Conservation (phyloP, 2,113 vertebrate species). For the Campylomormyrus numenius region DNA sequence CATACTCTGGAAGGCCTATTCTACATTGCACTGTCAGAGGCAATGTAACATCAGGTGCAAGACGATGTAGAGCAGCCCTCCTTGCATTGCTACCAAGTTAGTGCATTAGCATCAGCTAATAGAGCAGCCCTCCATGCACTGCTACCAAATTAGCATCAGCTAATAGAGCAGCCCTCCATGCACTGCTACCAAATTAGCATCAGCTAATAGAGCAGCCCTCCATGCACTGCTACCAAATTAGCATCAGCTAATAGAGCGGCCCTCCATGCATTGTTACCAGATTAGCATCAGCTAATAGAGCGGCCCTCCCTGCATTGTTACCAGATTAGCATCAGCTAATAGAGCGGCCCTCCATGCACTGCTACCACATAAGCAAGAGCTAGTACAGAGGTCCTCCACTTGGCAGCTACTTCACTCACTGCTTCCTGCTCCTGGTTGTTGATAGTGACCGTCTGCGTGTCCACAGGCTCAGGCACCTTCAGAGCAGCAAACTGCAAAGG, state of each 20-base stretch:
- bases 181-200: background rate
- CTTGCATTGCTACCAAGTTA: background rate
- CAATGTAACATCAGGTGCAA: background rate
- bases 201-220: background rate
- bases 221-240: background rate
- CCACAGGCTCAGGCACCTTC: slow-evolving; percentile 74
- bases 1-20: background rate
- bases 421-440: slow-evolving; percentile 72
- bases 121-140: background rate
- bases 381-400: background rate
- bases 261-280: background rate
- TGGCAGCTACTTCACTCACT: slow-evolving; percentile 61
- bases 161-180: background rate
- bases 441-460: slow-evolving; percentile 71
- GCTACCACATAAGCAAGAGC: too few relatives aligned
- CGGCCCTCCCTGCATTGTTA: background rate
- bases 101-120: background rate
- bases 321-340: too few relatives aligned
- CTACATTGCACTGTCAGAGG: background rate
- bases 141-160: background rate
- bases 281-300: background rate
- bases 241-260: background rate
- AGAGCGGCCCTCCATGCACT: background rate
- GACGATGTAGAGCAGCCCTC: background rate
- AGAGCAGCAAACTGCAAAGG: slow-evolving; percentile 70